A percentile compares a stretch with the other conserved stretches of the same genome.
phyloP scores from a whole-genome alignment of 1,140 invertebrate species.

The Zaprionus lachaisei region DNA sequence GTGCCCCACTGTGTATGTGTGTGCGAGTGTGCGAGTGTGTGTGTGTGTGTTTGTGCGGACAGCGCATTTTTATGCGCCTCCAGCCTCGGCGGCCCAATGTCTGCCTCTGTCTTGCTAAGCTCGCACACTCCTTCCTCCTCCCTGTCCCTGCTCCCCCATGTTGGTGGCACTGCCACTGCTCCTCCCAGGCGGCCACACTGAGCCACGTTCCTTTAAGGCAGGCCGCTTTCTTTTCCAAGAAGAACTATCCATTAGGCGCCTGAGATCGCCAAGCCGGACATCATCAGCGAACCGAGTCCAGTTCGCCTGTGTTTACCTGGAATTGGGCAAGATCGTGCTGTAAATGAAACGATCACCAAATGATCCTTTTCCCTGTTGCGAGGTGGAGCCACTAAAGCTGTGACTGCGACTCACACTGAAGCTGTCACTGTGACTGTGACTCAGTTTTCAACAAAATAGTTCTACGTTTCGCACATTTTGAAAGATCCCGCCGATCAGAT shows the following conservation, averaged over 20 bases:
- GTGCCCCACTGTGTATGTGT: slow-evolving; percentile 11
- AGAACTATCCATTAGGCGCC: slow-evolving; percentile 81
- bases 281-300: slow-evolving; percentile 8
- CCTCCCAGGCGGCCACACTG: slow-evolving; percentile 26
- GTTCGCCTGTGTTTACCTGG: slow-evolving; percentile 46
- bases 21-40: slow-evolving; percentile 23
- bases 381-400: not conserved
- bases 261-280: slow-evolving; percentile 59
- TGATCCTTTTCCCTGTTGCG: slow-evolving; percentile 35
- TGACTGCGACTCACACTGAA: not conserved
- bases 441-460: slow-evolving; percentile 28
- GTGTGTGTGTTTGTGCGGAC: slow-evolving; percentile 51
- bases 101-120: slow-evolving; percentile 49
- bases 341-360: slow-evolving; percentile 57
- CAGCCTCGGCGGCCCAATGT: slow-evolving; percentile 73
- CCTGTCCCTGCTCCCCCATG: slow-evolving; percentile 5
- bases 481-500: too few relatives aligned
- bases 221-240: slow-evolving; percentile 79
- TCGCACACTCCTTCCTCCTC: not conserved
- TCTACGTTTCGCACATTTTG: slow-evolving; percentile 42
- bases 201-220: slow-evolving; percentile 60
- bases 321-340: slow-evolving; percentile 60
- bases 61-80: slow-evolving; percentile 73
- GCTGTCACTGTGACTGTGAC: not conserved
- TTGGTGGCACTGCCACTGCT: slow-evolving; percentile 3